Conservation (phyloP, 2,888 invertebrate genomes). For the Pseudococcus jackbeardsleyi region DNA sequence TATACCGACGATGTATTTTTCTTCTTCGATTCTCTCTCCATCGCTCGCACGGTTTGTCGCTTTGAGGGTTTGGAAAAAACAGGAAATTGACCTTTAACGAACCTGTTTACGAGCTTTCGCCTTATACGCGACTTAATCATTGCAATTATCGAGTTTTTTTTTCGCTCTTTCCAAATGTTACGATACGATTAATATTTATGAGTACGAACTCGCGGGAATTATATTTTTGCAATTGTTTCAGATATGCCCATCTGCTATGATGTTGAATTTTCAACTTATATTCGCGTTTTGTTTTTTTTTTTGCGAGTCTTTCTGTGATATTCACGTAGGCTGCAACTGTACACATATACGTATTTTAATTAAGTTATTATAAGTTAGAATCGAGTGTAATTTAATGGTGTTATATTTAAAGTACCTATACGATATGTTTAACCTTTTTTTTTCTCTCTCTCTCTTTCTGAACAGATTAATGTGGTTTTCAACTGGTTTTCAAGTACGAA, state of each 20-base stretch:
- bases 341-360: neutral
- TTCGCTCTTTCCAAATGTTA: neutral
- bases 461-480: conserved; percentile 35
- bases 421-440: conserved; percentile 25
- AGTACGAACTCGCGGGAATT: neutral
- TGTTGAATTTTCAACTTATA: neutral
- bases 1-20: neutral
- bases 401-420: conserved; percentile 1
- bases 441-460: neutral
- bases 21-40: neutral
- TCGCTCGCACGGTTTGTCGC: conserved; percentile 1
- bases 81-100: conserved; percentile 42
- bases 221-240: neutral
- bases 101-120: conserved; percentile 52
- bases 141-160: conserved; percentile 44
- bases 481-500: conserved; percentile 25
- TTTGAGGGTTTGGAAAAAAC: conserved; percentile 37
- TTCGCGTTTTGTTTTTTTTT: neutral
- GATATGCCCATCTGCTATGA: neutral
- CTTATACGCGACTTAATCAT: conserved; percentile 26
- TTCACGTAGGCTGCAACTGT: neutral
- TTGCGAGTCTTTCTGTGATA: neutral
- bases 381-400: conserved; percentile 26
- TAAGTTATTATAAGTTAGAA: conserved; percentile 29
- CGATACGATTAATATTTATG: conserved; percentile 30